phyloP scores from a whole-genome alignment of 2,113 vertebrate species.

The Dolichotis patagonum region DNA sequence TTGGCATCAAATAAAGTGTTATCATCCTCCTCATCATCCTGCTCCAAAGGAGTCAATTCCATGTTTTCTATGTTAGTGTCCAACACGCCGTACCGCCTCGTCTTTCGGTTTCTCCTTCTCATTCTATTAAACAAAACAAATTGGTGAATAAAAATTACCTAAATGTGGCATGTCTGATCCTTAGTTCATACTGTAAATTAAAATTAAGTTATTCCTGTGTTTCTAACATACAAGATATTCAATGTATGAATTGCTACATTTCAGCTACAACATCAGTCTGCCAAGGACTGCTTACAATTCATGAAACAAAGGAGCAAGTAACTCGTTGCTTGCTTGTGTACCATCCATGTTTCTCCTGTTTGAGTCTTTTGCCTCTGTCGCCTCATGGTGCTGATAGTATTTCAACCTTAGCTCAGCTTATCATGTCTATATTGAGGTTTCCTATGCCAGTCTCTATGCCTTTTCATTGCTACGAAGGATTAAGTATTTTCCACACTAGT shows the following conservation, averaged over 20 bases:
- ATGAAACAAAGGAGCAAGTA: background rate
- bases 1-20: constrained; percentile 89
- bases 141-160: constrained; percentile 35
- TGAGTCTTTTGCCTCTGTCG: background rate
- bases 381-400: background rate
- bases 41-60: constrained; percentile 89
- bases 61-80: constrained; percentile 90
- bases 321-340: too few relatives aligned
- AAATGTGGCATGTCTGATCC: background rate
- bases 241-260: background rate
- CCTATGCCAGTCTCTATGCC: background rate
- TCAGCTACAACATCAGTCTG: background rate
- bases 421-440: background rate
- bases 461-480: background rate
- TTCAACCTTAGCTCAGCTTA: background rate
- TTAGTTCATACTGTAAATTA: constrained; percentile 39
- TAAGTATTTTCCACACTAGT: background rate
- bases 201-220: background rate
- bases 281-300: background rate
- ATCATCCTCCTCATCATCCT: constrained; percentile 89
- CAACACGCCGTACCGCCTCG: constrained; percentile 88
- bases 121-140: constrained; percentile 82
- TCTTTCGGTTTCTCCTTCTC: constrained; percentile 88
- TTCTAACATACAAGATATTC: background rate
- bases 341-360: background rate